Conservation (phyloP, 2,113 vertebrate genomes). For the Lagopus leucura region DNA sequence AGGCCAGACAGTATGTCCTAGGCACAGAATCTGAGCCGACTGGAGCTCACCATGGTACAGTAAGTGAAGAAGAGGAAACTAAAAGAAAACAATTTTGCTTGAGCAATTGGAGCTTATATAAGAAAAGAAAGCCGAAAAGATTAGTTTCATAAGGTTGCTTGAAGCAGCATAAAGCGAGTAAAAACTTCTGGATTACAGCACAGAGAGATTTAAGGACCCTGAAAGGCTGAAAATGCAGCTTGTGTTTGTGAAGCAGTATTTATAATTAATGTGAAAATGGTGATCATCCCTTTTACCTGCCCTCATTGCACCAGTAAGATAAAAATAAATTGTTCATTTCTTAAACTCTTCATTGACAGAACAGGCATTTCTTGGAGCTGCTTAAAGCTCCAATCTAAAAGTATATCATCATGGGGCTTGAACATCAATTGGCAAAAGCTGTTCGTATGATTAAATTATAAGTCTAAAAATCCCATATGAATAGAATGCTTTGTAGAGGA, state of each 20-base stretch:
- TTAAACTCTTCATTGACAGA: slow-evolving; percentile 34
- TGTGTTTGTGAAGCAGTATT: not conserved
- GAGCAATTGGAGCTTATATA: not conserved
- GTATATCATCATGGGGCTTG: not conserved
- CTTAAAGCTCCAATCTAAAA: slow-evolving; percentile 22
- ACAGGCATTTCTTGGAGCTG: slow-evolving; percentile 17
- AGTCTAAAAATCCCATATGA: not conserved
- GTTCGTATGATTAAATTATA: slow-evolving; percentile 14
- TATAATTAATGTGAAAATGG: slow-evolving; percentile 30
- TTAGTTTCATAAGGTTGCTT: not conserved
- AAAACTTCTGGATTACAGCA: not conserved
- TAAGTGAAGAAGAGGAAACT: slow-evolving; percentile 2
- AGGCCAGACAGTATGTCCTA: not conserved
- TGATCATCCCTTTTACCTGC: slow-evolving; percentile 32
- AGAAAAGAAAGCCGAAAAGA: slow-evolving; percentile 27
- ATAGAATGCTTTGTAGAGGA: not conserved
- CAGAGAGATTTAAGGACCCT: not conserved
- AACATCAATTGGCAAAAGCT: slow-evolving; percentile 23
- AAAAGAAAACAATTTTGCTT: slow-evolving; percentile 31
- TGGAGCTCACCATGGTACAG: not conserved
- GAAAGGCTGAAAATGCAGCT: not conserved
- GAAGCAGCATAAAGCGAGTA: not conserved
- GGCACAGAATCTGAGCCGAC: not conserved
- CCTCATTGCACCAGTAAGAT: not conserved
- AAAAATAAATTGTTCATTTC: slow-evolving; percentile 44